Evolutionary conservation across 1,140 invertebrate genomes (phyloP), one percentile per base, ranked within the genome.

Genomic region (Tetramorium simillimum): DNA sequence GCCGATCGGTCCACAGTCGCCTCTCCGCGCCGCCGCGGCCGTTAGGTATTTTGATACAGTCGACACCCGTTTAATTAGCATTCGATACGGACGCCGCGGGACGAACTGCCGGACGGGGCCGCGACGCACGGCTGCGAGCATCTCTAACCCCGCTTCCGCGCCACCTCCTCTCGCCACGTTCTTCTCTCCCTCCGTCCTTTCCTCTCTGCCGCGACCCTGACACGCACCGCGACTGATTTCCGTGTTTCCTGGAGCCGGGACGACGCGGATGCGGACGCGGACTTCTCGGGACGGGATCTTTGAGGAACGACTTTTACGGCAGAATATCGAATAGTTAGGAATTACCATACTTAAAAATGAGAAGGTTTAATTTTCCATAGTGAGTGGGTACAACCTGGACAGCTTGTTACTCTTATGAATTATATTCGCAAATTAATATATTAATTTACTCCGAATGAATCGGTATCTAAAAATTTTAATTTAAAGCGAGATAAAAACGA

Each of bases 11-110:
- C 73, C 70, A 37, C 62, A 58, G 56, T 46, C 72, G 56, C 82
- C 51, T 62, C 80, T 78, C 43, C 89, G 24, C 28, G 58, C 63
- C 60, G 81, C 78, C 85, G 89, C 90, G 90, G 92, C 92, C 93
- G 93, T 94, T 94, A 94, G 92, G 93, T 94, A 93, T 94, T 94
- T 94, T 94, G 94, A 94, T 94, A 94, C 93, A 93, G 92, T 94
- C 92, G 93, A 94, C 94, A 95, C 93, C 93, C 93, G 93, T 94
- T 95, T 94, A 94, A 95, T 94, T 94, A 94, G 93, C 93, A 94
- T 94, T 94, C 92, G 93, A 94, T 94, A 94, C 92, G 93, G 92
- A 92, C 89, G 89, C 92, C 92, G 92, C 92, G 90, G 88, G 90
- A 92, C 84, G 51, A 90, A 90, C 89, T 90, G 89, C 89, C 82